These are phyloP conservation scores for Antennarius striatus DNA, from an alignment of 2,113 vertebrate species.

Conservation along the genomic window DNA sequence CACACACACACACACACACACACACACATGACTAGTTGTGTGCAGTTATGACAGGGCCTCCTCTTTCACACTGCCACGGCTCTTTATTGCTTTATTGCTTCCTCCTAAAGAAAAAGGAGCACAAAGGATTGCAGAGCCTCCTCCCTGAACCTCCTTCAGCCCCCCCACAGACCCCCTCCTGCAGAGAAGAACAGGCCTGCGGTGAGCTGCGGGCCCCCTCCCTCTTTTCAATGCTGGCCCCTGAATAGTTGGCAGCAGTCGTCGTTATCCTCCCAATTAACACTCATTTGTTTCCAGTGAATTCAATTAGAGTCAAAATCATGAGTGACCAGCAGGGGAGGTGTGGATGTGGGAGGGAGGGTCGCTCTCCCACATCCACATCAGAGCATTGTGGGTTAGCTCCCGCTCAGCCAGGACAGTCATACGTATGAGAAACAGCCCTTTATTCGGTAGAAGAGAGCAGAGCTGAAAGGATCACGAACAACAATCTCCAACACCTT, in stretches of 20 bases:
- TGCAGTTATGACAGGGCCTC: conserved; percentile 46
- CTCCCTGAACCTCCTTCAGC: conserved; percentile 1
- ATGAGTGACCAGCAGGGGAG: conserved; percentile 63
- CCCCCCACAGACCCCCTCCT: conserved; percentile 36
- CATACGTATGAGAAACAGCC: conserved; percentile 28
- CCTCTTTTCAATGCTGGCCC: conserved; percentile 44
- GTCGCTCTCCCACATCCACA: conserved; percentile 48
- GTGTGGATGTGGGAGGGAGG: conserved; percentile 39
- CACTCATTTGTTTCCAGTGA: conserved; percentile 74
- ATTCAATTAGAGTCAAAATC: conserved; percentile 79
- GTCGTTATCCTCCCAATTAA: conserved; percentile 80
- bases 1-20: conserved; percentile 38
- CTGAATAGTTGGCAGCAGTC: conserved; percentile 60
- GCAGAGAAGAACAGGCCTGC: conserved; percentile 66
- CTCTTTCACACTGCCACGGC: conserved; percentile 46
- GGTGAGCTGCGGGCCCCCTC: conserved; percentile 37
- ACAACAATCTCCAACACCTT: conserved; percentile 4
- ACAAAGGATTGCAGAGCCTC: conserved; percentile 63
- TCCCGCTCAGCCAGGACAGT: conserved; percentile 25
- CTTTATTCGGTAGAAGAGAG: conserved; percentile 13
- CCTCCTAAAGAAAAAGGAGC: conserved; percentile 68
- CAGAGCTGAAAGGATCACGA: conserved; percentile 17
- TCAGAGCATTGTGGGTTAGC: conserved; percentile 44
- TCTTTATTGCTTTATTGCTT: conserved; percentile 80
- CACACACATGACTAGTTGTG: conserved; percentile 36